Base-by-base conservation (phyloP, 2,888 invertebrate genomes). In the Agrotis clavis region DNA sequence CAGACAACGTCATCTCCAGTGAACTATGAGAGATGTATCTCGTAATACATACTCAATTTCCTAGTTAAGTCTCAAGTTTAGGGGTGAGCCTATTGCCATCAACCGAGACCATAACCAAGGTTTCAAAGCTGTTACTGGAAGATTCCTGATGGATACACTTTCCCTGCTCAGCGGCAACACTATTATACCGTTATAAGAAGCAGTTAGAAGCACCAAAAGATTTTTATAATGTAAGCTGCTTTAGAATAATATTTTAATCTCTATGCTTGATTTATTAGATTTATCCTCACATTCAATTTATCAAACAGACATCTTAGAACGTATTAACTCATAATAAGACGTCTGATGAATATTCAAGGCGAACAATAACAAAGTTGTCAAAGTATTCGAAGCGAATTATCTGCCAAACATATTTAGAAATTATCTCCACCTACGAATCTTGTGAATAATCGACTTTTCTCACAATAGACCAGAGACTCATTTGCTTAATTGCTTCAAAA, bases 401-500 rank as follows among this genome's bases (percentile, higher is more conserved):
- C 41, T 76, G 62, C 75, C 70, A 70, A 85, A 71, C 78, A 67
- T 79, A 81, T 85, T 81, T 70, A 78, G 51, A 85, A 84, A 86
- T 86, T 79, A 85, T 83, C 66, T 71, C 50, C 76, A 79, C 77
- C 75, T 73, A 74, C 51, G 65, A 79, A 79, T 77, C 56, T 75
- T 65, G 59, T 76, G 68, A 78, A 83, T 83, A 78, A 83, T 86
- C 74, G 72, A 83, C 64, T 78, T 76, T 73, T 72, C 62, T 18
- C 50, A 82, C 73, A 78, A 68, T 53, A 57, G 63, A 59, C 54
- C 60, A 68, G 76, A 71, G 71, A 73, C 85, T 86, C 86, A 87
- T 89, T 89, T 81, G 85, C 85, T 84, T 85, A 86, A 83, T 81
- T 83, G 79, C 87, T 83, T 82, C 80, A 79, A 83, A 86, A 86